Evolutionary conservation across 2,797 vertebrate species (phyloP), one percentile per base, ranked within the genome.

Genomic region (Sebastes trivittatus): DNA sequence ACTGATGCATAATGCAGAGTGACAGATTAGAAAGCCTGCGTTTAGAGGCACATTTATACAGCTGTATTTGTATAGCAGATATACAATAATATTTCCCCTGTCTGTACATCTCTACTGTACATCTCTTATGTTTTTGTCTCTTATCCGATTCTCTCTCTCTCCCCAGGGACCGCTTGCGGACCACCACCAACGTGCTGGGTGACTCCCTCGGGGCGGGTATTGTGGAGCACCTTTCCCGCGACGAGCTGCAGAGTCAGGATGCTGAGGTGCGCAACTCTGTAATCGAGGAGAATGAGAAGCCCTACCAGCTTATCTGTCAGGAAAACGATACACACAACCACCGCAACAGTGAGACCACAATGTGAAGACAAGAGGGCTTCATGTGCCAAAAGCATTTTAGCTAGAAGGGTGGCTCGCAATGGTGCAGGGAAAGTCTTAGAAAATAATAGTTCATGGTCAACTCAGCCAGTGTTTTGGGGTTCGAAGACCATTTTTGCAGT

Each of bases 191-290:
- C 0, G 98, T 99, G n/a, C 94, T 99, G 85, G 98, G 98, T 2
- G 98, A 99, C 77, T 99, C 98, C 0, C 92, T 99, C 2, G 98
- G 98, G 11, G 97, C 98, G 0, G 98, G 97, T 0, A 98, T 99
- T 2, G 94, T 99, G 83, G 97, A 98, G 85, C 97, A 99, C 55
- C 95, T 99, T 46, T 99, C 97, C 49, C 96, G 95, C 5, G 91
- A 89, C 2, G 98, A 99, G 90, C 94, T 99, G 81, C 96, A 97
- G 38, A 93, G 88, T 0, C 96, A 96, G 79, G 97, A 98, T 36
- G 93, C 94, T 0, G 97, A 97, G 78, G 94, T 96, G 11, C 92
- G 92, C 83, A 97, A 97, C 91, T 97, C 96, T n/a, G 96, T 95
- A 58, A 91, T 95, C 22, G 94, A 97, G 89, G 96, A 97, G 83